Base-by-base conservation (phyloP, 2,888 invertebrate species). In the Tenthredo mesomela region DNA sequence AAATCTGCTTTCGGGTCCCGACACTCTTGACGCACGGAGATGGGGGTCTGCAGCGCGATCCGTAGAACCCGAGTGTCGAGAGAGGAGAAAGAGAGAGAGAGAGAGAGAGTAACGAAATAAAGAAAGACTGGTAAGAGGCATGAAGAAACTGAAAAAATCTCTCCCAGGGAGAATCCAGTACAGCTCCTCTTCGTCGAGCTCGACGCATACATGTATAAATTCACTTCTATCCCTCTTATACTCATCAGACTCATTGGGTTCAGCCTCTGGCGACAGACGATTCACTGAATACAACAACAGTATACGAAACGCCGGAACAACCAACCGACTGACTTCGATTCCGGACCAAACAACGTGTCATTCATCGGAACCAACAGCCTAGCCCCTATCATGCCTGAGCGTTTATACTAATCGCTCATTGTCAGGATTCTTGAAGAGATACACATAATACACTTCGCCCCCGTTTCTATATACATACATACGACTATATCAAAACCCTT, bases 281-380 rank as follows among this genome's bases (percentile, higher is more conserved):
- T 85, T 78, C 29, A 21, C 43, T 54, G 58, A 84, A 43, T 54
- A 40, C 84, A 73, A 77, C 43, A 71, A 12, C 73, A 65, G 67
- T 71, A 29, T 71, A 29, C 73, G 58, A 58, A 73, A 82, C 21
- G 37, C 40, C 54, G 65, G 29, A 61, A 25, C 67, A 65, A 65
- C 65, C 21, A 33, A 65, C 65, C 84, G 86, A 87, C 85, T 84
- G 88, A 88, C 88, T 89, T 87, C 87, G 89, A 89, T 89, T 87
- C 88, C 87, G 88, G 88, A 87, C 86, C 87, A 88, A 89, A 89
- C 87, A 87, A 87, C 86, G 84, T 87, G 88, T 89, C 89, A 90
- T 89, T 91, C 90, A 89, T 89, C 89, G 90, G 88, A 89, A 88
- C 88, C 87, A 87, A 84, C 86, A 87, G 86, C 87, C 87, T 88